Evolutionary conservation across 30 jellyfish, hydroid and myxozoan genomes (phyloP).

Genomic region (Haliclystus octoradiatus): DNA sequence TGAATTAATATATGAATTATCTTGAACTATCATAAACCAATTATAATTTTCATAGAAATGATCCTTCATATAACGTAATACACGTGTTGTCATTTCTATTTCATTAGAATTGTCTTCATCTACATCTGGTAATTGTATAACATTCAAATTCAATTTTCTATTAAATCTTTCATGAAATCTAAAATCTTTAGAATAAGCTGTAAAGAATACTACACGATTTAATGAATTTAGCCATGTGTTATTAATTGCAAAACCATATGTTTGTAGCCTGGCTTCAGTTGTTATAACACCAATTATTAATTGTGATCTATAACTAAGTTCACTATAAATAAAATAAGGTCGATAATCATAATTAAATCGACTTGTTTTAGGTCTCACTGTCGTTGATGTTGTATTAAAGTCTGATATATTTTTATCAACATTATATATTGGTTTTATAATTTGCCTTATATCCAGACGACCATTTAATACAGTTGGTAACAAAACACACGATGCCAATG

Average conservation of each 20-base stretch:
- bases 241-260: slow-evolving; percentile 66
- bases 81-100: slow-evolving; percentile 50
- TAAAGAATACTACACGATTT: slow-evolving; percentile 70
- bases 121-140: slow-evolving; percentile 84
- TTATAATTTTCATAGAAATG: slow-evolving; percentile 58
- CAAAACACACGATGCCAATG: too few species aligned
- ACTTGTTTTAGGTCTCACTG: slow-evolving; percentile 74
- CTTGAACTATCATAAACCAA: slow-evolving; percentile 67
- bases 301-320: slow-evolving; percentile 66
- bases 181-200: slow-evolving; percentile 71
- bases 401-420: too few species aligned
- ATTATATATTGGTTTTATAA: too few species aligned
- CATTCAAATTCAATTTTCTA: slow-evolving; percentile 66
- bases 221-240: slow-evolving; percentile 65
- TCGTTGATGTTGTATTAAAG: too few species aligned
- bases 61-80: slow-evolving; percentile 73
- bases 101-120: slow-evolving; percentile 56
- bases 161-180: slow-evolving; percentile 66
- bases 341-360: slow-evolving; percentile 72
- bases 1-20: slow-evolving; percentile 54
- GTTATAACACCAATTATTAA: slow-evolving; percentile 65
- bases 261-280: slow-evolving; percentile 50
- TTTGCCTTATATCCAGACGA: too few species aligned
- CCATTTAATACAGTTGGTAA: too few species aligned
- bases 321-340: slow-evolving; percentile 92